phyloP scores from a whole-genome alignment of 2,113 vertebrate genomes.

The Cavia porcellus region DNA sequence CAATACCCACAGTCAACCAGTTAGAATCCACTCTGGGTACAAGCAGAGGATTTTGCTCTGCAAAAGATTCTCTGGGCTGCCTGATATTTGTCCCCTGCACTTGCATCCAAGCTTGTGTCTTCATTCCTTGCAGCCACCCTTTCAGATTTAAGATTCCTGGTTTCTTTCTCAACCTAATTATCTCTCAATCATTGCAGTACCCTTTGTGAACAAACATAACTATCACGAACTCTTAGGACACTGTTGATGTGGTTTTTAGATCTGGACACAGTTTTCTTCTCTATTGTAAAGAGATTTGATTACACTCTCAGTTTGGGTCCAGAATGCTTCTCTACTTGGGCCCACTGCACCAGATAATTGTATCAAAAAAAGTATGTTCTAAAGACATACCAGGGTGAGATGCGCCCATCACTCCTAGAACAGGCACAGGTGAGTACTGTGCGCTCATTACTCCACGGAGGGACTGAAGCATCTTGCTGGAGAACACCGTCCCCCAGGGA shows the following conservation, averaged over 20 bases:
- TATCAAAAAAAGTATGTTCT: not conserved
- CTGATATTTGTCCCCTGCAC: no score
- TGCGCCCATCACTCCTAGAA: not conserved
- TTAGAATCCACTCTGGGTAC: not conserved
- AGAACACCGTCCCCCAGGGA: not conserved
- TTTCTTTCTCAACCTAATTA: not conserved
- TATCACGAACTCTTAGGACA: not conserved
- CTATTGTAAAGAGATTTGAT: not conserved
- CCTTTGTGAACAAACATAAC: not conserved
- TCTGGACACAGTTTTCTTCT: conserved; percentile 8
- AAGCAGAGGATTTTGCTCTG: not conserved
- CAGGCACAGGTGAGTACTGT: no score
- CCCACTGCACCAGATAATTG: not conserved
- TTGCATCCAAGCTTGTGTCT: not conserved
- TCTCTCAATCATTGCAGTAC: not conserved
- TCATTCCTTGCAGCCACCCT: not conserved
- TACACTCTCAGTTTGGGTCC: not conserved
- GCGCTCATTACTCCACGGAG: not conserved
- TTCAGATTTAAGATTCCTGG: conserved; percentile 38
- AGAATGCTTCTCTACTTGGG: not conserved
- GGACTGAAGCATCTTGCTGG: not conserved
- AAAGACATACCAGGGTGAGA: not conserved
- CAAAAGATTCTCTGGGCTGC: not conserved
- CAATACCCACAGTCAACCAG: not conserved
- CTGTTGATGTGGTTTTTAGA: not conserved